Evolutionary conservation across 2,797 vertebrate genomes (phyloP), one percentile per base, ranked within the genome.

Genomic region (Holocentrus rufus): DNA sequence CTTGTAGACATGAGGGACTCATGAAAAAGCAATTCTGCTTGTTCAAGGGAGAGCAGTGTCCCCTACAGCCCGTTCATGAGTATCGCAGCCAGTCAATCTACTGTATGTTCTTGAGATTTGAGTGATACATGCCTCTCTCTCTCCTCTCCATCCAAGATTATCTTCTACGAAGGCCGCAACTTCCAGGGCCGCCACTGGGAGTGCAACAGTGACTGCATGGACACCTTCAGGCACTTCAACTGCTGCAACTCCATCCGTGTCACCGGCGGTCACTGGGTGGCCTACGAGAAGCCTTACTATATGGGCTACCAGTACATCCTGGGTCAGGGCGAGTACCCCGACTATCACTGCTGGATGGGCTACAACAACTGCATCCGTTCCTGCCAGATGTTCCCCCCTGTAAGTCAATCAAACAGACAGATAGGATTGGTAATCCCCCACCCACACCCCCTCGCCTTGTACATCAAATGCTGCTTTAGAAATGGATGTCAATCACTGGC

Each of bases 301-400:
- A 88, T 86, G 81, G 93, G 94, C 1, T 94, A 95, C 88, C 94
- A 94, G 90, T 94, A 95, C 85, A 79, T 94, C 80, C 70, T 94
- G 2, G 76, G 88, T 69, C 91, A 88, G 13, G 93, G 93, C 55
- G 93, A 95, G 74, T 95, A 94, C 82, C 83, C 92, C 1, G 89
- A 94, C 83, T 89, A 85, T 82, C 87, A 89, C 82, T 44, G 63
- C 85, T 94, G 94, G 94, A 94, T 94, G 91, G 93, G 93, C 77
- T 94, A 89, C 92, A 94, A 94, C 91, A 94, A 93, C 91, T 94
- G 93, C 80, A 72, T 95, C 76, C 94, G 94, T 74, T 95, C 93
- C 88, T 95, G 94, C 91, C 93, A 93, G 91, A 94, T 94, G 93
- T 93, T 91, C 87, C 74, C 92, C 65, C 93, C 92, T 34, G 94